These are phyloP conservation scores for Cheilosia grossa DNA, from an alignment of 2,888 invertebrate species.

Conservation along the genomic window DNA sequence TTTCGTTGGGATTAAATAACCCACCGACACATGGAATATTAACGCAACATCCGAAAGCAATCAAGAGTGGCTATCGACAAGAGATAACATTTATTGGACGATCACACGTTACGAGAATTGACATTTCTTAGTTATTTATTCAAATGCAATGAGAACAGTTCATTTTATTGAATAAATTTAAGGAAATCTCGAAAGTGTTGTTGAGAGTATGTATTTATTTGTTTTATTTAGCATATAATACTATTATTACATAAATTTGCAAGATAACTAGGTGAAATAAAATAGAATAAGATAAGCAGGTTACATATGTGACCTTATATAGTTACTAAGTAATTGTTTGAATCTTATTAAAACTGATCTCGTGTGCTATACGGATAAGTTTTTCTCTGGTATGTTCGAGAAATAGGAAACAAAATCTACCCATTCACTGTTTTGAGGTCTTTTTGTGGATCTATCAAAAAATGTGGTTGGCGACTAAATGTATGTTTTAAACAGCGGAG, in stretches of 20 bases:
- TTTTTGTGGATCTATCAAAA: background rate
- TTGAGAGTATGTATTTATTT: too few species aligned
- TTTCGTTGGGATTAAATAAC: slow-evolving; percentile 15
- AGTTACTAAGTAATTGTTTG: too few species aligned
- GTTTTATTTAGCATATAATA: too few species aligned
- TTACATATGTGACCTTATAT: too few species aligned
- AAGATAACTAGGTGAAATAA: too few species aligned
- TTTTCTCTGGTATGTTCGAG: slow-evolving; percentile 15
- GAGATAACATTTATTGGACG: slow-evolving; percentile 19
- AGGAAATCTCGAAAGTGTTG: slow-evolving; percentile 19
- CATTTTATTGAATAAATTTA: slow-evolving; percentile 26
- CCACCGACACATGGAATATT: slow-evolving; percentile 4
- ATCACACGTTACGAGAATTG: slow-evolving; percentile 20
- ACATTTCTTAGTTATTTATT: background rate
- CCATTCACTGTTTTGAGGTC: background rate
- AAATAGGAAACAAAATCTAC: slow-evolving; percentile 8
- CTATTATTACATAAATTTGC: too few species aligned
- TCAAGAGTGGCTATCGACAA: slow-evolving; percentile 43
- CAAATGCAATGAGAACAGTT: slow-evolving; percentile 27
- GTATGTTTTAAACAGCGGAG: background rate
- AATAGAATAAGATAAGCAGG: too few species aligned
- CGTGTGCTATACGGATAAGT: background rate
- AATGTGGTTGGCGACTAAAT: background rate
- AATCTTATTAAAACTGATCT: too few species aligned
- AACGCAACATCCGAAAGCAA: slow-evolving; percentile 35